Evolutionary conservation across 2,113 vertebrate species (phyloP), one percentile per base, ranked within the genome.

Genomic region (Tretioscincus oriximinensis): DNA sequence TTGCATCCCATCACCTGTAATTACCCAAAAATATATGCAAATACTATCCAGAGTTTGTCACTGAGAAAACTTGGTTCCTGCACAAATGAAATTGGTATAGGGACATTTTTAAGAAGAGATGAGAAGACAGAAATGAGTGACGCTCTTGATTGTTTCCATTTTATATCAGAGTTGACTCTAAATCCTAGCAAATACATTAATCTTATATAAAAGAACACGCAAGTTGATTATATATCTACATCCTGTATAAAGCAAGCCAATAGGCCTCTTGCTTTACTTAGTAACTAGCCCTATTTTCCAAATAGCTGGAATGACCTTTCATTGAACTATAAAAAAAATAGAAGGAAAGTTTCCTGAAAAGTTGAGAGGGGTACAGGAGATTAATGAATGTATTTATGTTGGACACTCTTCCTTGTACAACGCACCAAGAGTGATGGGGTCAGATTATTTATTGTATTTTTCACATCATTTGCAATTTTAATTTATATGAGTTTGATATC

Each of bases 381-480:
- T 97, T 96, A 97, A 97, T 95, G 94, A 95, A 92, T 78, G 77
- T 97, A 93, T 98, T 98, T 98, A 93, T 95, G 92, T 96, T 98
- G 98, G 97, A 97, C 91, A 93, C 88, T 92, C 89, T 95, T 91
- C 90, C 88, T 87, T 94, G 89, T 94, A 92, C 92, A 89, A 81
- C 90, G 93, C 94, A 96, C 94, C 96, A 90, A 92, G 91, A 94
- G 94, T 93, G 95, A 97, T 97, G 95, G 94, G 95, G 97, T 97
- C 95, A 88, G 84, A 85, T 96, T 97, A 97, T 99, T 98, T 99
- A 97, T 97, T 94, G 94, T 95, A 93, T 95, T 96, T 97, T 97
- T 96, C 94, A 97, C 95, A 97, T 98, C 92, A 97, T 98, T 99
- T 97, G 92, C 96, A 96, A 97, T 98, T 96, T 96, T 97, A 98